Evolutionary conservation across 2,113 vertebrate genomes (phyloP), one percentile per base, ranked within the genome.

Genomic region (Blennius ocellaris): DNA sequence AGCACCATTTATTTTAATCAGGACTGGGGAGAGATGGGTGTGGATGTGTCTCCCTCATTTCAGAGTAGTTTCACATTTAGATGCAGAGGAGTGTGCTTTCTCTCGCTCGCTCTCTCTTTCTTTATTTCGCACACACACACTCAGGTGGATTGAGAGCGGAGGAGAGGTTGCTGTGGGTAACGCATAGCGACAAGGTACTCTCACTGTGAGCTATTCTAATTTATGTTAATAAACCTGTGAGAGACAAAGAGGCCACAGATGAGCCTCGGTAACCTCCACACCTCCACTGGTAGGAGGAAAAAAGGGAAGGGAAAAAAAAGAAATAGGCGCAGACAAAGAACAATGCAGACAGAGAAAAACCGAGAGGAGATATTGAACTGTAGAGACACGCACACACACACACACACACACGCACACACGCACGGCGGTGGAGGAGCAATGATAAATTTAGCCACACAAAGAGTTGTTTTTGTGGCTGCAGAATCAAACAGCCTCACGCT

Each of bases 1-100:
- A 92, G 90, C 89, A 87, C 92, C 91, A 93, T 91, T 93, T 90
- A 92, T 92, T 93, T 93, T 92, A 93, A 93, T 93, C 90, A 93
- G 92, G 83, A 81, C 83, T 74, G 89, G 84, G 89, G 87, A 88
- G 87, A 88, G 90, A 90, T 90, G 91, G 89, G 89, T 91, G 91
- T 90, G 88, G 87, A 93, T 90, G 86, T 86, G 89, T 91, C 89
- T 92, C 86, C 83, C 84, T 86, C 84, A 55, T 88, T 87, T 90
- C 84, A 87, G 89, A 91, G 83, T 63, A 79, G 61, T 87, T 91
- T 85, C 85, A 91, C 90, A 92, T 92, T 92, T 89, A 90, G 87
- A 91, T 89, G 86, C 92, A 89, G 82, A 65, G 78, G 86, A 90
- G 85, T 80, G 81, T 49, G 53, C 48, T 48, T 70, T 15, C 53